phyloP scores from a whole-genome alignment of 1,140 invertebrate genomes.

The Formica exsecta region DNA sequence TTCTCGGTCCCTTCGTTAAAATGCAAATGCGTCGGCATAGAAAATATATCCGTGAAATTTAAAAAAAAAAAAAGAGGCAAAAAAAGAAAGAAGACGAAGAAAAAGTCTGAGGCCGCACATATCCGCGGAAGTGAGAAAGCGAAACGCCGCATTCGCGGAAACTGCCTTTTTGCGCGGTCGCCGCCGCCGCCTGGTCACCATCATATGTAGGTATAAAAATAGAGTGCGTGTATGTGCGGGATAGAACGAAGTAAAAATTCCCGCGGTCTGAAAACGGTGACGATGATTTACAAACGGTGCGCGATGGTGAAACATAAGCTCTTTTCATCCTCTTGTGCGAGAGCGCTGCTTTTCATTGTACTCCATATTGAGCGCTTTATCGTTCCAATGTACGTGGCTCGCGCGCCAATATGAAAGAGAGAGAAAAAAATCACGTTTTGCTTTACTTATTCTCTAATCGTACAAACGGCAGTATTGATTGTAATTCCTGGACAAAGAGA shows the following conservation, averaged over 20 bases:
- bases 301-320: conserved; percentile 45
- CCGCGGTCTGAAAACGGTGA: conserved; percentile 37
- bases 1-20: conserved; percentile 55
- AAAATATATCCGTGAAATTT: conserved; percentile 47
- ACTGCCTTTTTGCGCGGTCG: conserved; percentile 32
- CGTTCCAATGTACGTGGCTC: conserved; percentile 39
- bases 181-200: conserved; percentile 15
- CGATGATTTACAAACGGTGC: conserved; percentile 54
- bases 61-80: conserved; percentile 10
- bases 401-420: conserved; percentile 28
- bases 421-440: background rate
- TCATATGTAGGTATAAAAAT: conserved; percentile 27
- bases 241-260: conserved; percentile 54
- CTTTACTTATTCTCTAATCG: conserved; percentile 62
- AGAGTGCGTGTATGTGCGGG: conserved; percentile 13
- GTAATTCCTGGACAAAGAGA: conserved; percentile 41
- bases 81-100: background rate
- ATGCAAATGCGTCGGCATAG: conserved; percentile 56
- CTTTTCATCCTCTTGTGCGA: conserved; percentile 49
- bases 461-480: conserved; percentile 60
- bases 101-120: background rate
- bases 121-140: conserved; percentile 48
- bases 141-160: conserved; percentile 38
- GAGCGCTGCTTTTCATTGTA: conserved; percentile 57
- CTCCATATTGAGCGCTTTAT: conserved; percentile 57